Evolutionary conservation across 2,888 invertebrate species (phyloP).

Genomic region (Anthoptus insignis): DNA sequence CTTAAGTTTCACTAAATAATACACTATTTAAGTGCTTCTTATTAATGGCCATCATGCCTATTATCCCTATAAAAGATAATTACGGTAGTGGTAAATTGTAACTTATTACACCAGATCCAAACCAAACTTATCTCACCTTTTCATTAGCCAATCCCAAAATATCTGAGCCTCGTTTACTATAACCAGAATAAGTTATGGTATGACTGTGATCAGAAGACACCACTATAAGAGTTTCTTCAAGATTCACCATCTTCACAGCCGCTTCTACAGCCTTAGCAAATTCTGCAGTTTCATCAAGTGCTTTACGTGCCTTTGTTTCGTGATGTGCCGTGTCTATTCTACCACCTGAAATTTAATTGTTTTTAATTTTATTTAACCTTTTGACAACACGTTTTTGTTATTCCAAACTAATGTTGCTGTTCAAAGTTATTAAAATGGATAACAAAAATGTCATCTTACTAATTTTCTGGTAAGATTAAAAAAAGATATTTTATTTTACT

Average conservation of each 20-base stretch:
- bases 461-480: no score
- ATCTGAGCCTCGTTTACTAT: conserved; percentile 87
- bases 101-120: no score
- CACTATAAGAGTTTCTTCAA: conserved; percentile 92
- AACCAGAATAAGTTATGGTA: conserved; percentile 91
- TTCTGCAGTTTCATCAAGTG: conserved; percentile 93
- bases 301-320: conserved; percentile 88
- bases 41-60: no score
- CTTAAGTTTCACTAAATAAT: no score
- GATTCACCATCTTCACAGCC: conserved; percentile 87
- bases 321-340: conserved; percentile 92
- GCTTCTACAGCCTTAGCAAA: conserved; percentile 91
- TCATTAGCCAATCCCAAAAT: conserved; percentile 72
- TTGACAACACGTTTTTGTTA: no score
- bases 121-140: conserved; percentile 56
- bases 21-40: no score
- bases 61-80: no score
- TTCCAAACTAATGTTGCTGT: no score
- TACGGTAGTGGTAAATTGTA: no score
- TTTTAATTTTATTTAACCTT: neutral
- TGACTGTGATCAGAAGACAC: conserved; percentile 95
- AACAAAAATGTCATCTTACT: no score
- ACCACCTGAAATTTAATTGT: conserved; percentile 75
- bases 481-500: no score
- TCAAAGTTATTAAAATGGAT: no score